phyloP scores from a whole-genome alignment of 1,140 invertebrate species.

The Plectus sambesii region DNA sequence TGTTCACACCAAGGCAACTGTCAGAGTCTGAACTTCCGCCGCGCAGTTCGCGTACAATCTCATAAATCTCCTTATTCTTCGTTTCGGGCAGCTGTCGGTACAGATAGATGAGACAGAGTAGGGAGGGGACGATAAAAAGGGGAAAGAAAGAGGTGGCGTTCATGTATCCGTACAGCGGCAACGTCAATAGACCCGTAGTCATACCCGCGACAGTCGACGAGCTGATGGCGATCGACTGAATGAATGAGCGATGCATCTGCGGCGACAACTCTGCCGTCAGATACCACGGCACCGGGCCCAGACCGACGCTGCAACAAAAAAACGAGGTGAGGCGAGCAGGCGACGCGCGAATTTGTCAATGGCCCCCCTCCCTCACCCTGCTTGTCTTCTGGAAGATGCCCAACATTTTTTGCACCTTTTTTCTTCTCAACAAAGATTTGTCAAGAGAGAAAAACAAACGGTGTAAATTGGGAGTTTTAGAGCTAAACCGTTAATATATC shows the following conservation, averaged over 20 bases:
- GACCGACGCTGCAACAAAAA: constrained; percentile 27
- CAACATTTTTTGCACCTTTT: too few species aligned
- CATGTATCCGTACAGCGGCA: constrained; percentile 30
- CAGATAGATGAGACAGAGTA: constrained; percentile 25
- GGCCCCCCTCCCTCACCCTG: too few species aligned
- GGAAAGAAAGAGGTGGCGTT: constrained; percentile 36
- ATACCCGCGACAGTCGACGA: constrained; percentile 36
- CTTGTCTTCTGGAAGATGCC: too few species aligned
- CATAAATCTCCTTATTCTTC: constrained; percentile 30
- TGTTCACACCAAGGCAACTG: too few species aligned
- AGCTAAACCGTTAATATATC: too few species aligned
- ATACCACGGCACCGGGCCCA: constrained; percentile 38
- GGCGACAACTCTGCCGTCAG: constrained; percentile 37
- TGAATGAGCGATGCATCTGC: constrained; percentile 33
- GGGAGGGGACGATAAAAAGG: constrained; percentile 35
- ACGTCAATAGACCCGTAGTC: constrained; percentile 29
- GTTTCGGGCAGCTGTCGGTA: constrained; percentile 25
- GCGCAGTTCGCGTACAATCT: constrained; percentile 30
- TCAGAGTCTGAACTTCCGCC: too few species aligned
- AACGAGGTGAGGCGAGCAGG: too few species aligned
- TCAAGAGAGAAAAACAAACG: too few species aligned
- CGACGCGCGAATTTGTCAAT: too few species aligned
- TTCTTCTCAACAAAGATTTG: too few species aligned
- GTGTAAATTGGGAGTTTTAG: too few species aligned
- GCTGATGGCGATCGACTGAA: constrained; percentile 37